Evolutionary conservation across 2,113 vertebrate genomes (phyloP).

Genomic region (Lagopus muta): DNA sequence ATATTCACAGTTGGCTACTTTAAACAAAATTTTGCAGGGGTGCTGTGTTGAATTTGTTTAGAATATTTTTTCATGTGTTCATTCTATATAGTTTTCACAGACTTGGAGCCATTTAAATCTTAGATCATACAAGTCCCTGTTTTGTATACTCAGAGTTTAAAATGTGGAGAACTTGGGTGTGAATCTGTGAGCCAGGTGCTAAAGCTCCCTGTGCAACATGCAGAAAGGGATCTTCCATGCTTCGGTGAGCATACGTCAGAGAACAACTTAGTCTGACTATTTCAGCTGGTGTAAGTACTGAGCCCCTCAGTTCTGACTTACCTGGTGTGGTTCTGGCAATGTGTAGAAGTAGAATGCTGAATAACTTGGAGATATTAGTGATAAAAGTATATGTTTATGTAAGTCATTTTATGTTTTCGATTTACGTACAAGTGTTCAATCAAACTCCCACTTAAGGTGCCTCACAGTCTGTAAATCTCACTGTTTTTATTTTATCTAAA

Average conservation of each 20-base stretch:
- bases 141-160: not conserved
- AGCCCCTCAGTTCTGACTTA: not conserved
- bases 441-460: not conserved
- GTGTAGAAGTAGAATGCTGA: not conserved
- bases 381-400: not conserved
- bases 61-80: not conserved
- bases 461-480: not conserved
- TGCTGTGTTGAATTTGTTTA: not conserved
- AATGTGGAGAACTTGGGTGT: accelerated
- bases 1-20: not conserved
- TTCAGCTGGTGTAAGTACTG: not conserved
- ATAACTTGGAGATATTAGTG: not conserved
- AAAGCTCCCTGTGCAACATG: not conserved
- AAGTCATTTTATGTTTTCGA: not conserved
- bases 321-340: not conserved
- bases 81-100: not conserved
- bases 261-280: not conserved
- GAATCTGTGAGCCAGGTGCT: not conserved
- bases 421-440: not conserved
- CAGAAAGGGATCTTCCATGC: not conserved
- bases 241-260: not conserved
- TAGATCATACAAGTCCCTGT: not conserved
- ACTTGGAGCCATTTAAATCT: not conserved
- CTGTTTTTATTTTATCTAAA: not conserved
- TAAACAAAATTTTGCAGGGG: not conserved